These are phyloP conservation scores for Spisula subtruncata DNA, from an alignment of 2,888 invertebrate genomes.

Conservation along the genomic window DNA sequence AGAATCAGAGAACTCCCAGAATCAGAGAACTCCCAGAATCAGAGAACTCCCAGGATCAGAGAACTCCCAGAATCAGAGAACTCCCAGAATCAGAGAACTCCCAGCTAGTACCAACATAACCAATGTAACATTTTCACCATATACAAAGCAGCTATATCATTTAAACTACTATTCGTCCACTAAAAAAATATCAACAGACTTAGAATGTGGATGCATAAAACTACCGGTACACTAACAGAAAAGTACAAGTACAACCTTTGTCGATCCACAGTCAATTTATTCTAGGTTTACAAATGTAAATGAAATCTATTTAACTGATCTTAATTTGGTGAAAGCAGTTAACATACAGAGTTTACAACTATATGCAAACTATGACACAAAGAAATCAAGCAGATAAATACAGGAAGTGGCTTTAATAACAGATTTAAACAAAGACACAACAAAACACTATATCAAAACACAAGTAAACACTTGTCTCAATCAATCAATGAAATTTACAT, in stretches of 20 bases:
- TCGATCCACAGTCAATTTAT: no score
- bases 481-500: constrained; percentile 17
- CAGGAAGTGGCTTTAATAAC: not conserved
- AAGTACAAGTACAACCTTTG: no score
- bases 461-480: not conserved
- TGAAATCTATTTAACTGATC: not conserved
- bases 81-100: not conserved
- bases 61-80: not conserved
- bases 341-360: not conserved
- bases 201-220: no score
- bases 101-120: not conserved
- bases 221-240: no score
- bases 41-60: not conserved
- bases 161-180: no score
- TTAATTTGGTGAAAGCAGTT: not conserved
- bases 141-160: no score
- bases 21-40: not conserved
- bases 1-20: not conserved
- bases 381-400: not conserved
- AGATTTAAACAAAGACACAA: constrained; percentile 7
- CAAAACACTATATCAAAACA: not conserved
- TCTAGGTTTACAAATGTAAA: no score
- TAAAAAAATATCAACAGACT: no score
- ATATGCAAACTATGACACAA: not conserved
- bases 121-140: not conserved